Evolutionary conservation across 2,888 invertebrate species (phyloP), one percentile per base, ranked within the genome.

Genomic region (Agrochola litura): DNA sequence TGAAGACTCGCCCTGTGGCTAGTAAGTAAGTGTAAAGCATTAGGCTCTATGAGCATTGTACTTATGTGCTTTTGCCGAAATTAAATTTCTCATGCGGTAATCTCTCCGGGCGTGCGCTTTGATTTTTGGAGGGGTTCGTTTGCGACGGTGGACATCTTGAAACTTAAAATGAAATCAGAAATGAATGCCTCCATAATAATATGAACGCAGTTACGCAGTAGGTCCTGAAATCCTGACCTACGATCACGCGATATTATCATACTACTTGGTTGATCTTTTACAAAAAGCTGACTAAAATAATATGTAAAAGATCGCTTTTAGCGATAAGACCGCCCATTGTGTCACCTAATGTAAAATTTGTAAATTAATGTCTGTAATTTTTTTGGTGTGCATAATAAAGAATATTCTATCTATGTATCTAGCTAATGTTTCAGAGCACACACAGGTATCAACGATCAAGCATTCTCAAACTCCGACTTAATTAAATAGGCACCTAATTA

Each of bases 101-200:
- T 25, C 19, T 22, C 8, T 22, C 19, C 30, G 52, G 10, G 9
- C 46, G 9, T 2, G 22, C 30, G 22, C 76, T 49, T 22, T 25
- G 52, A 49, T 75, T 80, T 84, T 52, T 64, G 22, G 22, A 41
- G 19, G 58, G 66, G n/a, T n/a, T 14, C 2, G 2, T 63, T 56
- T 58, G 49, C 16, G 37, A 58, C 30, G 30, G 52, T 22, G 56
- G 60, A 73, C 54, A 73, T 83, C 19, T 79, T 83, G 41, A 41
- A 64, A 19, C 8, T 10, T 25, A 14, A 30, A 41, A n/a, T n/a
- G n/a, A n/a, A n/a, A 60, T 37, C 69, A 19, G 37, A n/a, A 79
- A 60, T 19, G 0, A 46, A 30, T 49, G n/a, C 43, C 22, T 16
- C 8, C 5, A 30, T 67, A 49, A 30, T 67, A 49, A 30, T 37